Conservation (phyloP, 2,888 invertebrate genomes). For the Ceramica pisi region DNA sequence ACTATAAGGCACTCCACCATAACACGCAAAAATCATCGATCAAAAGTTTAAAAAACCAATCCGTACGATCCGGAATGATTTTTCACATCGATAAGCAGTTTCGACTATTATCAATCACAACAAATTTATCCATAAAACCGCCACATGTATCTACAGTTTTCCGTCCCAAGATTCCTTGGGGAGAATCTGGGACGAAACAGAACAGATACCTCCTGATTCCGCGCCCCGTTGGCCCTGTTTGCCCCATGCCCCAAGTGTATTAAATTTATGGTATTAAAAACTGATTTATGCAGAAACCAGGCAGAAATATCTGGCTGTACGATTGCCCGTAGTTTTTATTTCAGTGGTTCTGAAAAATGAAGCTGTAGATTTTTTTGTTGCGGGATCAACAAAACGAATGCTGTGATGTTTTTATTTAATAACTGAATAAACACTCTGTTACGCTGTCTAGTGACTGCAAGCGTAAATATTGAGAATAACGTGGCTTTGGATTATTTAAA, state of each 20-base stretch:
- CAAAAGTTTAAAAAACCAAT: slow-evolving; percentile 15
- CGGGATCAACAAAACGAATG: neutral
- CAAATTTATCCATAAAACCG: slow-evolving; percentile 42
- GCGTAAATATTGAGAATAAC: neutral
- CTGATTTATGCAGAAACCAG: slow-evolving; percentile 69
- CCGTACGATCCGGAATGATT: slow-evolving; percentile 16
- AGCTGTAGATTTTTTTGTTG: neutral
- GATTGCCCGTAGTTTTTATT: slow-evolving; percentile 20
- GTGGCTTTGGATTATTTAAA: neutral
- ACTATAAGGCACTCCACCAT: slow-evolving; percentile 1
- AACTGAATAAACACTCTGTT: neutral
- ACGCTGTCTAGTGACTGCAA: neutral
- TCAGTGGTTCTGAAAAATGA: slow-evolving; percentile 9
- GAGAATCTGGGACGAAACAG: slow-evolving; percentile 62
- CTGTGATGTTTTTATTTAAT: neutral
- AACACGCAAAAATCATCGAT: slow-evolving; percentile 19
- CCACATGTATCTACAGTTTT: slow-evolving; percentile 62
- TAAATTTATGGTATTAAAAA: slow-evolving; percentile 74
- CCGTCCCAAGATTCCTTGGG: slow-evolving; percentile 61
- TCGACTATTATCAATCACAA: slow-evolving; percentile 47
- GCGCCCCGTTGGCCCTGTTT: slow-evolving; percentile 59
- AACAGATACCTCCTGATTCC: slow-evolving; percentile 68
- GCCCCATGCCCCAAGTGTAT: slow-evolving; percentile 63
- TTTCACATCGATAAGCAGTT: slow-evolving; percentile 51
- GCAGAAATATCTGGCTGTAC: slow-evolving; percentile 32